A percentile compares a stretch with the other conserved stretches of the same genome.
These are phyloP conservation scores for Eolophus roseicapilla DNA, from an alignment of 2,113 vertebrate genomes.

Conservation along the genomic window DNA sequence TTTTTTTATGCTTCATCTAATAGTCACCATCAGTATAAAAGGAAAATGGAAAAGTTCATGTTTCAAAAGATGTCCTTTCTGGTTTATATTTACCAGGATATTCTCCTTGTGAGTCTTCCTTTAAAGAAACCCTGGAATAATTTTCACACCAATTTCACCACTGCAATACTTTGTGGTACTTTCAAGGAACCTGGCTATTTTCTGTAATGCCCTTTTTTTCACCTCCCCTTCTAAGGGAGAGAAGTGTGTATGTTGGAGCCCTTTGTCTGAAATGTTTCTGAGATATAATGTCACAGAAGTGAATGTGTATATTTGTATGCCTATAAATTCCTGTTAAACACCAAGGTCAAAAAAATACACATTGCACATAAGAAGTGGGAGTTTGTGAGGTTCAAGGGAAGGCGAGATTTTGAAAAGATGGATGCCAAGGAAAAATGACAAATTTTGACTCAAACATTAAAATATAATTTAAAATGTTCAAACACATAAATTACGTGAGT, in stretches of 20 bases:
- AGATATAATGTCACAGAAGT: not conserved
- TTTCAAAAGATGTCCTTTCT: not conserved
- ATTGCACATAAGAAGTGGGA: not conserved
- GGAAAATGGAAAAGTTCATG: not conserved
- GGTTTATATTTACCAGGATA: not conserved
- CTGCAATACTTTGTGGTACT: not conserved
- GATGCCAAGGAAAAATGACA: not conserved
- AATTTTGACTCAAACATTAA: not conserved
- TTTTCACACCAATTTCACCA: not conserved
- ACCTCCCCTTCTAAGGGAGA: not conserved
- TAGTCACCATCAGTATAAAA: not conserved
- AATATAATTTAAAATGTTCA: not conserved
- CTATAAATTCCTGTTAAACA: not conserved
- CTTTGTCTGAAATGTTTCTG: not conserved
- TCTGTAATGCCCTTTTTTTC: not conserved
- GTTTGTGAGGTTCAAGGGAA: not conserved
- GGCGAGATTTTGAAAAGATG: not conserved
- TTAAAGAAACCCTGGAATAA: not conserved
- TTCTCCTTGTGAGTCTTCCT: not conserved
- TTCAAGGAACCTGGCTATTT: not conserved
- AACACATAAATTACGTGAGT: not conserved
- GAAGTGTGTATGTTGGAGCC: not conserved
- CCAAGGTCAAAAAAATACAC: not conserved
- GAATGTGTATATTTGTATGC: not conserved
- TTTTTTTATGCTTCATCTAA: not conserved